phyloP scores from a whole-genome alignment of 53 echinoderm and acorn worm genomes.

The Actinopyga echinites region DNA sequence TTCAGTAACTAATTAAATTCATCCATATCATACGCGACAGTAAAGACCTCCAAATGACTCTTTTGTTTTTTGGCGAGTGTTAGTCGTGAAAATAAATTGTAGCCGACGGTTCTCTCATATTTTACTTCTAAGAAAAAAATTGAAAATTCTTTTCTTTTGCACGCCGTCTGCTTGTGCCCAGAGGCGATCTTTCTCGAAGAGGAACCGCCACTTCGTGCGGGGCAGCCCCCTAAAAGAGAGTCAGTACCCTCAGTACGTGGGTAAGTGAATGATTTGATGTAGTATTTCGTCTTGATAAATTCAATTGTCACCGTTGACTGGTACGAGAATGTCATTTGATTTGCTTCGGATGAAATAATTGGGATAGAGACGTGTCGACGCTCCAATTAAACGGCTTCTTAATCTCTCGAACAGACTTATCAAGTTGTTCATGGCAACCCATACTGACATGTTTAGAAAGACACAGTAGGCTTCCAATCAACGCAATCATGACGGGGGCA shows the following conservation, averaged over 20 bases:
- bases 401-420: constrained; percentile 20
- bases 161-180: too few species aligned
- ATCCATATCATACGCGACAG: not conserved
- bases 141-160: too few species aligned
- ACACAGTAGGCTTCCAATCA: constrained; percentile 7
- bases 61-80: constrained; percentile 2
- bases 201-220: too few species aligned
- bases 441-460: constrained; percentile 24
- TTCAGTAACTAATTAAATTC: constrained; percentile 18
- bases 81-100: constrained; percentile 1
- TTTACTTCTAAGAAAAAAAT: too few species aligned
- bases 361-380: constrained; percentile 36
- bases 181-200: too few species aligned
- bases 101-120: not conserved
- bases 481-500: not conserved
- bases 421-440: not conserved
- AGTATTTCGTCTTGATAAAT: constrained; percentile 20
- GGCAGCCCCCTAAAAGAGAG: too few species aligned
- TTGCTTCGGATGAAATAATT: constrained; percentile 13
- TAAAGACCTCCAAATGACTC: not conserved
- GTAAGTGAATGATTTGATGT: constrained; percentile 21
- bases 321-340: not conserved
- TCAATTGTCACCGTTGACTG: constrained; percentile 11
- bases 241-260: too few species aligned
- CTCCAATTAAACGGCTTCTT: constrained; percentile 23